Evolutionary conservation across 2,113 vertebrate species (phyloP).

Genomic region (Saimiri boliviensis): DNA sequence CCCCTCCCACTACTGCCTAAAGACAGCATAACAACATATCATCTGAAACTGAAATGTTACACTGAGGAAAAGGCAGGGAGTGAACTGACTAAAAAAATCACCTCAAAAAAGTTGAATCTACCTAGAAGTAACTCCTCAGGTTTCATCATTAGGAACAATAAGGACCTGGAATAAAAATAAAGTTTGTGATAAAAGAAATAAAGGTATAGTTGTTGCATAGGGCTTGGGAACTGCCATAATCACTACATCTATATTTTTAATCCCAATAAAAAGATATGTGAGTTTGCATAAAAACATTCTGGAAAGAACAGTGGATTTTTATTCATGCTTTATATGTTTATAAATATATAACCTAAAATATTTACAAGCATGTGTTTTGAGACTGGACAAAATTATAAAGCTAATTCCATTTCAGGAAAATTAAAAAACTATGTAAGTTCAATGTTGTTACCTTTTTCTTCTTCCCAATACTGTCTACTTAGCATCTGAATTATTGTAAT

Average conservation of each 20-base stretch:
- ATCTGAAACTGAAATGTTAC: neutral
- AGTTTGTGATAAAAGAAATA: conserved; percentile 14
- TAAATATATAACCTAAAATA: conserved; percentile 23
- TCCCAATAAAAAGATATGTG: conserved; percentile 15
- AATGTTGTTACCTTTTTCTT: neutral
- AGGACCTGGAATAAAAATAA: conserved; percentile 21
- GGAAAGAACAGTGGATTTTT: neutral
- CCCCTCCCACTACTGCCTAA: neutral
- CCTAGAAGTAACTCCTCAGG: neutral
- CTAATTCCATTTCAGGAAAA: conserved; percentile 14
- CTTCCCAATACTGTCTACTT: neutral
- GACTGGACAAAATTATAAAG: neutral
- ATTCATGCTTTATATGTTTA: conserved; percentile 29
- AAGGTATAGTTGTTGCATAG: neutral
- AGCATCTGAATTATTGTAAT: neutral
- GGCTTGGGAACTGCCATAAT: neutral
- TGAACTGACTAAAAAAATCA: neutral
- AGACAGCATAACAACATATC: neutral
- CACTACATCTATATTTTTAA: neutral
- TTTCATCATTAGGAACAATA: neutral
- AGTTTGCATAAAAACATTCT: neutral
- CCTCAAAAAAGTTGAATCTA: neutral
- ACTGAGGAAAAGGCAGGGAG: neutral
- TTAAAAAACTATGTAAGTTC: neutral
- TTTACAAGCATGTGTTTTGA: conserved; percentile 25